Conservation (phyloP, 2,888 invertebrate genomes). For the Tribolium freemani region DNA sequence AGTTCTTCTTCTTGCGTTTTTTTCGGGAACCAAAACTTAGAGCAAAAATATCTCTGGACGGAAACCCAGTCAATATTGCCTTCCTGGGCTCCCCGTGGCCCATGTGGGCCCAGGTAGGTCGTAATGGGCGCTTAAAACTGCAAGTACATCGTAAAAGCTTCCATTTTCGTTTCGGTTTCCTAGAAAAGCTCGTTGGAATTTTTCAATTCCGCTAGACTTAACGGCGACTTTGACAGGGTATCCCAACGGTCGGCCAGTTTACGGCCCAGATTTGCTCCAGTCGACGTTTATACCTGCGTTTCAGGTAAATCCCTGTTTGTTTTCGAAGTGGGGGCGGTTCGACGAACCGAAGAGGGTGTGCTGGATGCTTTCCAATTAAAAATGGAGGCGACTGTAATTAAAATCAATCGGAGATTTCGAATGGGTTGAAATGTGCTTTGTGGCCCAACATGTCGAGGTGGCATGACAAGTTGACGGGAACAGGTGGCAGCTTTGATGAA, state of each 20-base stretch:
- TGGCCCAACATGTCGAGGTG: background rate
- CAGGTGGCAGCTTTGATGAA: background rate
- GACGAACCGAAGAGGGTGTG: background rate
- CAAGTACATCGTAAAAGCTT: slow-evolving; percentile 44
- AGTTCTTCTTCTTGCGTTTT: too few relatives aligned
- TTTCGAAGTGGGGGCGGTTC: background rate
- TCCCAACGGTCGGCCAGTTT: slow-evolving; percentile 4
- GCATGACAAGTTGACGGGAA: background rate
- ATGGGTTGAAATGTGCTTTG: background rate
- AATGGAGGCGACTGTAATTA: slow-evolving; percentile 16
- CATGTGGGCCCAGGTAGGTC: slow-evolving; percentile 38
- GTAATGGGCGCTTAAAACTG: slow-evolving; percentile 38
- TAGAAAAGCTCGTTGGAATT: slow-evolving; percentile 59
- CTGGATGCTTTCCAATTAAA: slow-evolving; percentile 15
- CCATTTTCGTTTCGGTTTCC: slow-evolving; percentile 52
- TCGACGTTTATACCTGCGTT: slow-evolving; percentile 29
- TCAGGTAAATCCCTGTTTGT: slow-evolving; percentile 33
- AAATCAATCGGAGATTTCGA: slow-evolving; percentile 17
- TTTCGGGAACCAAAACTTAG: too few relatives aligned
- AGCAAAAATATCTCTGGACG: too few relatives aligned
- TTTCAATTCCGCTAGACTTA: slow-evolving; percentile 59
- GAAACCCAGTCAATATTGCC: background rate
- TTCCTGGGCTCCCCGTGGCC: background rate
- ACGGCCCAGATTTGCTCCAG: slow-evolving; percentile 12
- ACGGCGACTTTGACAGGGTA: slow-evolving; percentile 52